Evolutionary conservation across 2,113 vertebrate genomes (phyloP), one percentile per base, ranked within the genome.

Genomic region (Peromyscus polionotus): DNA sequence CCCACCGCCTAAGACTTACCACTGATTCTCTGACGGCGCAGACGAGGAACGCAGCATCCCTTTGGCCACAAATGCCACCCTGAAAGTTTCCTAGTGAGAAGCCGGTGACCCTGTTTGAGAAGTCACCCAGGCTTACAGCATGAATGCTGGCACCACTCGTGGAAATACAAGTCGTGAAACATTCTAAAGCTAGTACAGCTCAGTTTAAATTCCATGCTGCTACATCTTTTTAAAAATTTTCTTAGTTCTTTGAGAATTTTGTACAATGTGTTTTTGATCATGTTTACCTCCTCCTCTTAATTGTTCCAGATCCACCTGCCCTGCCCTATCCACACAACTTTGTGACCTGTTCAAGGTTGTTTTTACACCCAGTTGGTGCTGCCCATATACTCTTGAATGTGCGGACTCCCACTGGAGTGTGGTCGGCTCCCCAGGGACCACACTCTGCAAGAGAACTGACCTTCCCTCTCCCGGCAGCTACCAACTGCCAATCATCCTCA

Each of bases 21-120:
- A 91, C 88, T n/a, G 51, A 73, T 63, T 75, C 95, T 65, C 42
- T 84, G 88, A 77, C 48, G 84, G 57, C 57, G 79, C 86, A 93
- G 89, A 70, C 67, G 28, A 28, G 0, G 24, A 91, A 93, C 5
- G 54, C 79, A 42, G 84, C 42, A 84, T 95, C 19, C 39, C 85
- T 87, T 26, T 26, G 70, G n/a, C 65, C 73, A 96, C 22, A 73
- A 42, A 19, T 33, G 86, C 20, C 77, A 28, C n/a, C 89, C 72
- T 88, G 33, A 51, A 51, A 51, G 51, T 48, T 26, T 88, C n/a
- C 65, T 93, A 54, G 5, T 72, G 88, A 95, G 59, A 94, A 80
- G 31, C 67, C 5, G 94, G 86, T 13, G 12, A 61, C 39, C 39
- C 70, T 79, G 19, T 87, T 61, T 77, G 79, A 93, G 5, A 72